Evolutionary conservation across 2,888 invertebrate genomes (phyloP).

Genomic region (Nemoura dubitans): DNA sequence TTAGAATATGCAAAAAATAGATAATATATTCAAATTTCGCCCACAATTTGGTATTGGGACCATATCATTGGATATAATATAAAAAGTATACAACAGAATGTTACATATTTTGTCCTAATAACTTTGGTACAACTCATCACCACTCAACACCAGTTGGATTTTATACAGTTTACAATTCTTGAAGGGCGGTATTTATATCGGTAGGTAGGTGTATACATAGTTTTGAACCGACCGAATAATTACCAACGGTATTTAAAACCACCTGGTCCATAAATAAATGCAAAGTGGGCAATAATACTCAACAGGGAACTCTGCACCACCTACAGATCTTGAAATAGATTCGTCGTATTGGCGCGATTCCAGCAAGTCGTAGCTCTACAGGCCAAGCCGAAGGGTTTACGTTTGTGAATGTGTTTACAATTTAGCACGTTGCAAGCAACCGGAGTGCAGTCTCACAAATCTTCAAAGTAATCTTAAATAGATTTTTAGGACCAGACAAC

Average conservation of each 20-base stretch:
- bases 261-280: conserved; percentile 42
- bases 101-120: too few relatives aligned
- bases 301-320: conserved; percentile 8
- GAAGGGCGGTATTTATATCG: too few relatives aligned
- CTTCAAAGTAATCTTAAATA: background rate
- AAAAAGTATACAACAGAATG: too few relatives aligned
- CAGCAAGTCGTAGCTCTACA: background rate
- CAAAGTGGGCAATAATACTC: conserved; percentile 42
- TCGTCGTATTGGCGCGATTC: background rate
- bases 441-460: background rate
- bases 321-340: conserved; percentile 22
- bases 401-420: background rate
- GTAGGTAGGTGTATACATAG: background rate
- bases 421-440: background rate
- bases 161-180: too few relatives aligned
- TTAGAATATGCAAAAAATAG: too few relatives aligned
- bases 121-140: too few relatives aligned
- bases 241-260: conserved; percentile 5
- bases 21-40: too few relatives aligned
- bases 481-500: background rate
- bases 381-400: background rate
- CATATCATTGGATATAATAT: too few relatives aligned
- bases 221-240: background rate
- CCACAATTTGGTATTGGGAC: too few relatives aligned
- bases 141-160: too few relatives aligned